phyloP scores from a whole-genome alignment of 2,888 invertebrate genomes.

The Lepidocyrtoides sp. region DNA sequence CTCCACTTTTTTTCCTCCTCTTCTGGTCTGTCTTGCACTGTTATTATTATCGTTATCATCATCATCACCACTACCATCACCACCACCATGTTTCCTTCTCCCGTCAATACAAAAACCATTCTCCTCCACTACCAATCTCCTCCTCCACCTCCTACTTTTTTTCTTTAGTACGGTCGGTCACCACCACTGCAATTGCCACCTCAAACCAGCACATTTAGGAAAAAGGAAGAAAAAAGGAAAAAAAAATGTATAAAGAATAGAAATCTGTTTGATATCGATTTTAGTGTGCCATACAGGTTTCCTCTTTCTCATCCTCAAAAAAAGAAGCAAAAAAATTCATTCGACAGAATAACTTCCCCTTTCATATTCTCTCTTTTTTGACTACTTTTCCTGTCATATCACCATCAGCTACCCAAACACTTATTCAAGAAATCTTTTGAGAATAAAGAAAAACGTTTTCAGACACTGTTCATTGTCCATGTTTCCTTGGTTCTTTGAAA shows the following conservation, averaged over 20 bases:
- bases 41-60: conserved; percentile 46
- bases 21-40: conserved; percentile 58
- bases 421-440: conserved; percentile 65
- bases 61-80: conserved; percentile 6
- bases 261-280: conserved; percentile 84
- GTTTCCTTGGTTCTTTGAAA: neutral
- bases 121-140: conserved; percentile 27
- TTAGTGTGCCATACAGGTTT: conserved; percentile 77
- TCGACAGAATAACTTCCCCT: conserved; percentile 52
- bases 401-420: conserved; percentile 68
- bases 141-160: conserved; percentile 42
- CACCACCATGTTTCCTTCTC: conserved; percentile 61
- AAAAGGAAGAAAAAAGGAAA: conserved; percentile 31
- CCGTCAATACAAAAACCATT: conserved; percentile 64
- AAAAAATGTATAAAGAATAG: conserved; percentile 14
- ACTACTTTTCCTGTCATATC: conserved; percentile 52
- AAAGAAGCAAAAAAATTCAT: conserved; percentile 60
- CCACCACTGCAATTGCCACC: conserved; percentile 69
- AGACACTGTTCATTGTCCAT: conserved; percentile 14
- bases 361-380: conserved; percentile 29
- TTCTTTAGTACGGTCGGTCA: conserved; percentile 47
- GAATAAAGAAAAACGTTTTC: conserved; percentile 41
- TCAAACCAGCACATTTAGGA: conserved; percentile 8
- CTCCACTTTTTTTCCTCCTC: neutral
- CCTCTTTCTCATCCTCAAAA: conserved; percentile 71